phyloP scores from a whole-genome alignment of 2,797 vertebrate genomes.

The Xiphophorus birchmanni region DNA sequence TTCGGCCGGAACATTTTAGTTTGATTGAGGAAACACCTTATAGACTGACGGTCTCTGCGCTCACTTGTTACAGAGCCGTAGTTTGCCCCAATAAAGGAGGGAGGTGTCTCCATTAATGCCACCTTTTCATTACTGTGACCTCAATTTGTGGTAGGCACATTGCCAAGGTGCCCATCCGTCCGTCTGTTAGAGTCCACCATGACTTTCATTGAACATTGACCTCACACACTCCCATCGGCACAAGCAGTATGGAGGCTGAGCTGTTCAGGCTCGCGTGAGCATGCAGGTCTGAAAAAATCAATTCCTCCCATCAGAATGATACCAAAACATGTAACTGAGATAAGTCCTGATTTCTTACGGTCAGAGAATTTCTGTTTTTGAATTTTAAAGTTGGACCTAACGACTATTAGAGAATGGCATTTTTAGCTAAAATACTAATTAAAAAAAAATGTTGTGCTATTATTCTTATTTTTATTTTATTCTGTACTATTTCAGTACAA shows the following conservation, averaged over 20 bases:
- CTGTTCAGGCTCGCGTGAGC: not conserved
- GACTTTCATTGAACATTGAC: conserved; percentile 34
- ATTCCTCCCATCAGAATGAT: not conserved
- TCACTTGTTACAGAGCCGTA: conserved; percentile 14
- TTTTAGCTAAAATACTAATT: not conserved
- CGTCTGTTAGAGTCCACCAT: conserved; percentile 36
- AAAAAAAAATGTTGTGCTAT: not conserved
- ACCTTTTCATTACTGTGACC: conserved; percentile 66
- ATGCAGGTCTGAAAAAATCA: not conserved
- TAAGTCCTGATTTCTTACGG: not conserved
- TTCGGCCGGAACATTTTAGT: conserved; percentile 23
- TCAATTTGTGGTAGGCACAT: conserved; percentile 56
- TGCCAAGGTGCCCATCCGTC: conserved; percentile 42
- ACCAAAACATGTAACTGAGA: not conserved
- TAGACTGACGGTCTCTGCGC: conserved; percentile 1
- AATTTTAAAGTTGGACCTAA: not conserved
- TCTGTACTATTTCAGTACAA: not conserved
- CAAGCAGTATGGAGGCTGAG: not conserved
- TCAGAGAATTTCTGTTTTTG: not conserved
- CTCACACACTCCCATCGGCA: conserved; percentile 11
- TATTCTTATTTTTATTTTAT: not conserved
- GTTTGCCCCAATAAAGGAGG: conserved; percentile 21
- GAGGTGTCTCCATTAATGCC: conserved; percentile 25
- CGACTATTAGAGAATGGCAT: not conserved
- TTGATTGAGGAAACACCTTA: conserved; percentile 24